These are phyloP conservation scores for Aptenodytes forsteri DNA, from an alignment of 2,113 vertebrate species.

Conservation along the genomic window DNA sequence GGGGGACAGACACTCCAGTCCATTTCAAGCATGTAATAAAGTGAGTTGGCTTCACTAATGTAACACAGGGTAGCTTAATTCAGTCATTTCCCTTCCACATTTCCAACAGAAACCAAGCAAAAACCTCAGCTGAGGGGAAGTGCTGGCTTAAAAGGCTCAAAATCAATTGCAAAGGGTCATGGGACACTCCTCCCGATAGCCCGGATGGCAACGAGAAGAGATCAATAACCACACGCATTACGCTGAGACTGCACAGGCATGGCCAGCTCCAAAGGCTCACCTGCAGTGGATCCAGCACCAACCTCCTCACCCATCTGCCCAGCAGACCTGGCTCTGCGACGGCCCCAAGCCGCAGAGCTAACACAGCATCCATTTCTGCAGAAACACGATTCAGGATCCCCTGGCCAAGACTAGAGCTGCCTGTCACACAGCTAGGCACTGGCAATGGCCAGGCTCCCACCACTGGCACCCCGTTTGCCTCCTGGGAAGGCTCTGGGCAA, in stretches of 20 bases:
- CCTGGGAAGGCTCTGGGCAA: neutral
- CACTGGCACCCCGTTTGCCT: fast-evolving
- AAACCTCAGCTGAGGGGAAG: neutral
- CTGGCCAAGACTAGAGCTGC: neutral
- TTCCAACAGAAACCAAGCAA: neutral
- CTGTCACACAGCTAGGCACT: neutral
- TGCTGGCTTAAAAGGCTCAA: neutral
- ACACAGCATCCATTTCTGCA: neutral
- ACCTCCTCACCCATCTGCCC: neutral
- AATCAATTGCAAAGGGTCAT: neutral
- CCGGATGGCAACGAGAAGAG: neutral
- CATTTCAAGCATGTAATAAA: neutral
- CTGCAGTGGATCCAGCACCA: neutral
- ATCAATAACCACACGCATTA: neutral
- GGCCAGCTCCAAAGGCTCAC: neutral
- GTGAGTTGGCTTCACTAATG: neutral
- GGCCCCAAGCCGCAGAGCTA: neutral
- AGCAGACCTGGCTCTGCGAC: fast-evolving
- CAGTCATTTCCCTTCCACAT: neutral
- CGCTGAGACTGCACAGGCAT: fast-evolving
- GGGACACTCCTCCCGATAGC: neutral
- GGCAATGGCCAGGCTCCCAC: neutral
- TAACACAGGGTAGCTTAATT: neutral
- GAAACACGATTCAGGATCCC: fast-evolving
- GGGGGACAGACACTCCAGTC: neutral